Base-by-base conservation (phyloP, 2,888 invertebrate species). In the Eupithecia tripunctaria region DNA sequence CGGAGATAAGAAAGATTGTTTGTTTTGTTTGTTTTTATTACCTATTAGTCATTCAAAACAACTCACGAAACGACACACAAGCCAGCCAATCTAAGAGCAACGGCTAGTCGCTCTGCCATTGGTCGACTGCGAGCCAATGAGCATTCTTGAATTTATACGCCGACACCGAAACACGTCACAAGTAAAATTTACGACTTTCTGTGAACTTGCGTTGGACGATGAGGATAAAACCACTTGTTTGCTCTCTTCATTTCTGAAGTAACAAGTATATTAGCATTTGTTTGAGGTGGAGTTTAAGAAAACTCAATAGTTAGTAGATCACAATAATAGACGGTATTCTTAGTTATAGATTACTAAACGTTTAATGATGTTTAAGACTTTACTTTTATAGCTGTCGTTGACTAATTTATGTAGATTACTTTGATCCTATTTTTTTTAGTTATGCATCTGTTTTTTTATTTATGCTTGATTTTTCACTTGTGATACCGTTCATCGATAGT, bases 51-150 rank as follows among this genome's bases (percentile, higher is more conserved):
- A n/a, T n/a, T n/a, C n/a, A n/a, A n/a, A n/a, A 47, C 8, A 2
- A 21, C 2, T n/a, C 10, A 21, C 10, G 51, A 47, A 2, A 47
- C 47, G 47, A 47, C 12, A n/a, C 27, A 59, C 27, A 27, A 27
- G 10, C 27, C 27, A 59, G 25, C 29, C 18, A 29, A 62, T 32
- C 18, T 7, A 14, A 8, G 21, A 12, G 63, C 36, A 63, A 36
- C n/a, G 36, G n/a, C n/a, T 38, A 64, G 21, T 38, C 12, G 38
- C 38, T 38, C 14, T 59, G 27, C 25, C n/a, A 70, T 70, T 73
- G 73, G 73, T 21, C 12, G 25, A 56, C 2, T 38, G 29, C 15
- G 3, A 66, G 63, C 69, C 73, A 73, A 73, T 21, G 62, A 65
- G 43, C 14, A 15, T 18, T 25, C 60, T 14, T 51, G 12, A 25